These are phyloP conservation scores for Thomomys bottae DNA, from an alignment of 2,113 vertebrate genomes.

Conservation along the genomic window DNA sequence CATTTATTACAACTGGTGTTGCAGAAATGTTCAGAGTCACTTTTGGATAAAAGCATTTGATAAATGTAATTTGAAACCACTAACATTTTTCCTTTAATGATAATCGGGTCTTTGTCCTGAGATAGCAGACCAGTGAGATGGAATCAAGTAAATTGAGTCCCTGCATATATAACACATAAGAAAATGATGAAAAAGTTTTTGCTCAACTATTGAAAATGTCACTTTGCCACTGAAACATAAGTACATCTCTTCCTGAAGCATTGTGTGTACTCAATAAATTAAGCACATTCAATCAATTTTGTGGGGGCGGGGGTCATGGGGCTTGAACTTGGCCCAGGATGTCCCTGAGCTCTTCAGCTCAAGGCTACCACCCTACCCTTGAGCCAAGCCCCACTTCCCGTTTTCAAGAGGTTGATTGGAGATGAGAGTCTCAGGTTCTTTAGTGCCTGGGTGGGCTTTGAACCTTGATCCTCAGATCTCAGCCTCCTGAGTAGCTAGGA, in stretches of 20 bases:
- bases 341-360: no score
- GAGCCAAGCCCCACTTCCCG: no score
- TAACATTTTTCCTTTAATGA: constrained; percentile 2
- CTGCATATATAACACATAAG: background rate
- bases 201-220: background rate
- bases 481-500: no score
- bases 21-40: background rate
- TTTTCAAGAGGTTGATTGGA: no score
- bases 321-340: no score
- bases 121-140: background rate
- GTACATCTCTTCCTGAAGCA: background rate
- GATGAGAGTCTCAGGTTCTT: no score
- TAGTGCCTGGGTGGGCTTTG: no score
- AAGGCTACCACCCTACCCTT: no score
- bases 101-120: background rate
- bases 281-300: background rate
- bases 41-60: background rate
- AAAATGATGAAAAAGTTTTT: background rate
- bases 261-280: background rate
- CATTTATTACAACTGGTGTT: background rate
- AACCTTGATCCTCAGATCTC: no score
- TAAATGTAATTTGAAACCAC: background rate
- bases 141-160: background rate
- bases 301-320: no score
- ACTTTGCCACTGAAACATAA: background rate